Evolutionary conservation across 1,140 invertebrate species (phyloP).

Genomic region (Heliconius hewitsoni): DNA sequence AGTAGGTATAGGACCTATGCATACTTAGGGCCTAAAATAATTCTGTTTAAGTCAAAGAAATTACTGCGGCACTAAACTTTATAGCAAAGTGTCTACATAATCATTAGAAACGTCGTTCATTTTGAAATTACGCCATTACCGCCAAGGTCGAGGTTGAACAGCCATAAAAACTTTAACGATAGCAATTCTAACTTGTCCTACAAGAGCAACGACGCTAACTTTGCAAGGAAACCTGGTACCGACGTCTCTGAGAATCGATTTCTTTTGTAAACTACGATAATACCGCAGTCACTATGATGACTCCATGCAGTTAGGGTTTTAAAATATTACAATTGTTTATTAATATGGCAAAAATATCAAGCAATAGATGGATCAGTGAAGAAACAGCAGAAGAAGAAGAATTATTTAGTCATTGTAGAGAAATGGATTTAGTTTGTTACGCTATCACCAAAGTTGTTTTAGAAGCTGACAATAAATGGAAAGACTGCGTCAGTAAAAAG

Average conservation of each 20-base stretch:
- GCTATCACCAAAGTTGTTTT: conserved; percentile 70
- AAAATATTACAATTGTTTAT: conserved; percentile 44
- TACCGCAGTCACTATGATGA: conserved; percentile 57
- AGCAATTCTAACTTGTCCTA: conserved; percentile 63
- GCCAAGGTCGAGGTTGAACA: conserved; percentile 60
- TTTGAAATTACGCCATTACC: conserved; percentile 40
- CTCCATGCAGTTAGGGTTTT: conserved; percentile 53
- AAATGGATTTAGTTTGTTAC: conserved; percentile 71
- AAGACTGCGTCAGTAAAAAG: conserved; percentile 49
- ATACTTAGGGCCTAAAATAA: neutral
- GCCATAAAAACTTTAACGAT: conserved; percentile 64
- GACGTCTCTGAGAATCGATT: conserved; percentile 71
- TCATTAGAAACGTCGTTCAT: conserved; percentile 28
- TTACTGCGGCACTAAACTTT: neutral
- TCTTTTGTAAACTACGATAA: conserved; percentile 49
- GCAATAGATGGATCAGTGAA: conserved; percentile 71
- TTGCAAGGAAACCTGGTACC: conserved; percentile 47
- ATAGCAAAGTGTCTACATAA: neutral
- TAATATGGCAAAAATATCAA: conserved; percentile 51
- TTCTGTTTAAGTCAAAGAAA: neutral
- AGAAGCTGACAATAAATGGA: conserved; percentile 74
- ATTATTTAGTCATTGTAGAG: conserved; percentile 63
- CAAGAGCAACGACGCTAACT: conserved; percentile 55
- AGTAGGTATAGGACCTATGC: too few relatives aligned
- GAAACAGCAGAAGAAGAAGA: conserved; percentile 66